These are phyloP conservation scores for Acanthiza pusilla DNA, from an alignment of 2,797 vertebrate genomes.

Conservation along the genomic window DNA sequence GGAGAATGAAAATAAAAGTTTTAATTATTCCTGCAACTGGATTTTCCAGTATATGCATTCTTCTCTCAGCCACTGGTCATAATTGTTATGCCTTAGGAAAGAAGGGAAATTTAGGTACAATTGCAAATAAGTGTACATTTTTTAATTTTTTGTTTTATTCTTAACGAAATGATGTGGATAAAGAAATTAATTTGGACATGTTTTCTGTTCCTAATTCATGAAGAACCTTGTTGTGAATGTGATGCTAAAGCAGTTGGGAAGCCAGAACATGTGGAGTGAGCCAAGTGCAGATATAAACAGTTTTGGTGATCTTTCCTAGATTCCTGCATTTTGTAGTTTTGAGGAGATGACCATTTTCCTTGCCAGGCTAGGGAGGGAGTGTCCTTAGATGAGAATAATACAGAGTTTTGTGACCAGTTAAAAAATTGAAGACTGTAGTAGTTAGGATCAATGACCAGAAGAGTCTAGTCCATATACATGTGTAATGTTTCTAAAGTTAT, in stretches of 20 bases:
- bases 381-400: neutral
- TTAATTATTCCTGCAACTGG: neutral
- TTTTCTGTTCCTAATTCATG: neutral
- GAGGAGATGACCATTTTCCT: neutral
- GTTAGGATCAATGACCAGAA: neutral
- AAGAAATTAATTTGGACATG: neutral
- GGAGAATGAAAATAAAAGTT: neutral
- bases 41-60: neutral
- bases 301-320: neutral
- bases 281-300: neutral
- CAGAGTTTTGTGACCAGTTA: fast-evolving
- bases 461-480: neutral
- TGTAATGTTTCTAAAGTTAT: neutral
- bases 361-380: neutral
- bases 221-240: neutral
- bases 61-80: neutral
- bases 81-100: neutral
- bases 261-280: neutral
- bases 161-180: neutral
- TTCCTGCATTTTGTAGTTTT: neutral
- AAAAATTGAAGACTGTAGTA: neutral
- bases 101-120: neutral
- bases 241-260: neutral
- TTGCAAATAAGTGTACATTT: neutral
- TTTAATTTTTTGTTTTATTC: neutral